Evolutionary conservation across 2,113 vertebrate species (phyloP), one percentile per base, ranked within the genome.

Genomic region (Ceuthmochares aereus): DNA sequence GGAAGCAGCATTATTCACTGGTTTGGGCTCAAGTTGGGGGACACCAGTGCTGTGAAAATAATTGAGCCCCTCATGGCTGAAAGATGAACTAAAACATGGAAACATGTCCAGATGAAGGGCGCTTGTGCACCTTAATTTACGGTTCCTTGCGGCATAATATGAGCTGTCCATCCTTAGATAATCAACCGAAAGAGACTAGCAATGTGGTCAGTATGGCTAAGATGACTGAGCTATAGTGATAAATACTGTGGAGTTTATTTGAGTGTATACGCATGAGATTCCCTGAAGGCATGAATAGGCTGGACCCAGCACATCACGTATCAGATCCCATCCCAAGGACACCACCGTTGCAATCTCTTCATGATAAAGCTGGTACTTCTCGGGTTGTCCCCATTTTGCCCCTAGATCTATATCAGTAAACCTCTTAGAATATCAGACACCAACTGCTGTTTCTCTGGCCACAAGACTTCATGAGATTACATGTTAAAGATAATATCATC

Each of bases 381-480:
- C 84, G 43, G 7, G 54, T 69, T 94, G 36, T 9, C 58, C 89
- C 43, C 49, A 37, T 56, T 73, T 85, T 75, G 21, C 58, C 34
- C 20, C 34, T 55, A 37, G 19, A 29, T 7, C 9, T 73, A 66
- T 82, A 72, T 32, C 18, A 25, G 45, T 37, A 89, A 92, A 82
- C 4, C 19, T 79, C 40, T n/a, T 63, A 85, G 18, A 17, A 22
- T 13, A 1, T 51, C 34, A 77, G 14, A 59, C 25, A 27, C 37
- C 22, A 76, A 2, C 47, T 14, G 7, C 7, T 70, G 52, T 81
- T 60, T 84, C 47, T 17, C 52, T 49, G 72, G 13, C 55, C 56
- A 23, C 0, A 1, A 74, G 47, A n/a, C 32, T n/a, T 15, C 0
- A 0, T 49, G 68, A 95, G 34, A 51, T 69, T 42, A 19, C 0